phyloP scores from a whole-genome alignment of 1,140 invertebrate species.

The Cydia fagiglandana region DNA sequence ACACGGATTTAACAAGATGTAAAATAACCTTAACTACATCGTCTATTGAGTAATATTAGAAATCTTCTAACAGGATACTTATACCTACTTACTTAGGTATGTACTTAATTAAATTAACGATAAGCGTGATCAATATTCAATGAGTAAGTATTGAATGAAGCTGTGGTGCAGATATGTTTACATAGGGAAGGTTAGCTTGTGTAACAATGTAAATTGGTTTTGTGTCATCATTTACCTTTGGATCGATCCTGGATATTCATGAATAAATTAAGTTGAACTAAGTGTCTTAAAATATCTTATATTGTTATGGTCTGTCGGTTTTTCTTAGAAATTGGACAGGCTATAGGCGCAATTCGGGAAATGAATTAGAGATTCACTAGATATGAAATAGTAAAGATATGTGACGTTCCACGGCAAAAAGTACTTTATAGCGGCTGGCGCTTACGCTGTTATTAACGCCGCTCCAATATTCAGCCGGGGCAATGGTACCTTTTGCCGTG shows the following conservation, averaged over 20 bases:
- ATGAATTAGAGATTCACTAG: too few species aligned
- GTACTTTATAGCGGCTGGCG: too few species aligned
- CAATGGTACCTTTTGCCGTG: too few species aligned
- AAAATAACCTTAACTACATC: slow-evolving; percentile 11
- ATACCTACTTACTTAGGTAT: not conserved
- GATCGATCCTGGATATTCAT: slow-evolving; percentile 1
- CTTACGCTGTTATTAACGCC: too few species aligned
- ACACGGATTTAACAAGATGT: not conserved
- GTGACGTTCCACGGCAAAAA: too few species aligned
- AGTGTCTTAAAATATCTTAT: not conserved
- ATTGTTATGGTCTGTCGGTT: too few species aligned
- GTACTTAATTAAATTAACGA: slow-evolving; percentile 23
- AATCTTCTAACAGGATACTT: slow-evolving; percentile 17
- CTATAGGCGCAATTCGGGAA: too few species aligned
- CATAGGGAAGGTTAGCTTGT: slow-evolving; percentile 17
- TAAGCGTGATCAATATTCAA: slow-evolving; percentile 26
- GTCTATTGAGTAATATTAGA: slow-evolving; percentile 20
- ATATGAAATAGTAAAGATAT: too few species aligned
- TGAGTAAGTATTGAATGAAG: slow-evolving; percentile 24
- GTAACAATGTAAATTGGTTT: slow-evolving; percentile 34
- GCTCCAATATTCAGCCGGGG: too few species aligned
- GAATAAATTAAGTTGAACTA: slow-evolving; percentile 20
- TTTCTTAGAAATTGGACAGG: too few species aligned
- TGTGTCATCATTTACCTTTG: slow-evolving; percentile 7
- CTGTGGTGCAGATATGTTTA: slow-evolving; percentile 12